Percentiles rank a stretch among this genome's conserved stretches.
Conservation (phyloP, 2,797 vertebrate genomes). For the Microcaecilia unicolor region DNA sequence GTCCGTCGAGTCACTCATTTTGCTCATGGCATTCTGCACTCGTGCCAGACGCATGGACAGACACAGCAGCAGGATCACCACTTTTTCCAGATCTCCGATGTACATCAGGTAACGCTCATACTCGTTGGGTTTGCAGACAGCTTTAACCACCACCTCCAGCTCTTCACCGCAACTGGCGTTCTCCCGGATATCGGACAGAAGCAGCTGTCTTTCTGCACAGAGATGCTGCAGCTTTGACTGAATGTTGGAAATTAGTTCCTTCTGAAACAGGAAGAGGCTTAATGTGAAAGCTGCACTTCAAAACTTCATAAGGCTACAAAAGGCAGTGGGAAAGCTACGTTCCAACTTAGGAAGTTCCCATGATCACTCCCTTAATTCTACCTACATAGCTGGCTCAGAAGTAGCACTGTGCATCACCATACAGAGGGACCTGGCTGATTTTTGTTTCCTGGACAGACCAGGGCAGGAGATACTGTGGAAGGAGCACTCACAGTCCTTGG, state of each 20-base stretch:
- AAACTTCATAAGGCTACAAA: too few species aligned
- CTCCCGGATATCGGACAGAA: slow-evolving; percentile 46
- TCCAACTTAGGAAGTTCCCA: too few species aligned
- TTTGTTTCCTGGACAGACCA: too few species aligned
- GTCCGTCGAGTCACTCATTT: slow-evolving; percentile 56
- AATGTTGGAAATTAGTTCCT: slow-evolving; percentile 55
- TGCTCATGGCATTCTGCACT: slow-evolving; percentile 76
- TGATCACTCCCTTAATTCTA: too few species aligned
- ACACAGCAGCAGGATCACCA: slow-evolving; percentile 84
- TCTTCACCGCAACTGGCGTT: slow-evolving; percentile 37
- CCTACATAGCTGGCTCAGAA: too few species aligned
- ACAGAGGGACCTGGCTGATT: too few species aligned
- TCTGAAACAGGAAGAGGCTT: too few species aligned
- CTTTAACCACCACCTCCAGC: slow-evolving; percentile 52
- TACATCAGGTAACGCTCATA: slow-evolving; percentile 78
- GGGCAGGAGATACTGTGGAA: too few species aligned
- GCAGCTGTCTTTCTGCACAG: slow-evolving; percentile 34
- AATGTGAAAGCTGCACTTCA: too few species aligned
- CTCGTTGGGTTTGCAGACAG: slow-evolving; percentile 62
- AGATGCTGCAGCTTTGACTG: slow-evolving; percentile 49
- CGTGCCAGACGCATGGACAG: slow-evolving; percentile 81
- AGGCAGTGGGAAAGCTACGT: too few species aligned
- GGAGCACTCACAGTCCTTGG: too few species aligned
- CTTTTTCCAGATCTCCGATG: slow-evolving; percentile 85
- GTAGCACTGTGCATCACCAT: too few species aligned